Percentiles rank a stretch among this genome's conserved stretches.
Evolutionary conservation across 2,797 vertebrate species (phyloP).

Genomic region (Sebastes variabilis): DNA sequence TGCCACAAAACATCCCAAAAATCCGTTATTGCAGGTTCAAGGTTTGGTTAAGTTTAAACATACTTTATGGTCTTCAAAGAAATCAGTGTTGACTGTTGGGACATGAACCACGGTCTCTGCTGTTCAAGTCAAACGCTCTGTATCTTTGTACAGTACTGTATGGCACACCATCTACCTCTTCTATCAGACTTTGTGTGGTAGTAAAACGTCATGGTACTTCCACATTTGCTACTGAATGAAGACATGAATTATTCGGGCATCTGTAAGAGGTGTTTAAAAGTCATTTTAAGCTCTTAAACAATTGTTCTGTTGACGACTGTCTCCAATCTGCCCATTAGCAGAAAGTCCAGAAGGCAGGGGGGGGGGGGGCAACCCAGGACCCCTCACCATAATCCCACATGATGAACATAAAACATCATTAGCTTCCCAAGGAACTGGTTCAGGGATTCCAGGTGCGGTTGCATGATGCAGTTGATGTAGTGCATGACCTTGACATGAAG

Average conservation of each 20-base stretch:
- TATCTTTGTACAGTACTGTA: neutral
- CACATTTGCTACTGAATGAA: neutral
- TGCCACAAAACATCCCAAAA: too few species aligned
- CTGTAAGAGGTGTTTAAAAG: neutral
- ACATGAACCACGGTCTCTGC: neutral
- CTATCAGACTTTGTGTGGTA: neutral
- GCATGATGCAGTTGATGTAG: slow-evolving; percentile 32
- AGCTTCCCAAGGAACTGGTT: slow-evolving; percentile 22
- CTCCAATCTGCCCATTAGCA: neutral
- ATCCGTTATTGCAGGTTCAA: too few species aligned
- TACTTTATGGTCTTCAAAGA: neutral
- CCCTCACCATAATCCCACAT: neutral
- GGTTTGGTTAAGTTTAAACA: too few species aligned
- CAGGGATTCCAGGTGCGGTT: slow-evolving; percentile 30
- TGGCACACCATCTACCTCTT: neutral
- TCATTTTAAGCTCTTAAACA: neutral
- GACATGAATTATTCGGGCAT: neutral
- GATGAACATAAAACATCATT: slow-evolving; percentile 16
- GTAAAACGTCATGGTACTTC: neutral
- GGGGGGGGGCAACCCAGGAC: too few species aligned
- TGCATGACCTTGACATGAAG: slow-evolving; percentile 56
- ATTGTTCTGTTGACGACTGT: neutral
- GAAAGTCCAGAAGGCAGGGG: neutral
- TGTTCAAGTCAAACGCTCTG: too few species aligned
- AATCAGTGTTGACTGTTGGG: neutral